Percentiles rank a stretch among this genome's conserved stretches.
phyloP scores from a whole-genome alignment of 2,888 invertebrate species.

The Plemyria rubiginata region DNA sequence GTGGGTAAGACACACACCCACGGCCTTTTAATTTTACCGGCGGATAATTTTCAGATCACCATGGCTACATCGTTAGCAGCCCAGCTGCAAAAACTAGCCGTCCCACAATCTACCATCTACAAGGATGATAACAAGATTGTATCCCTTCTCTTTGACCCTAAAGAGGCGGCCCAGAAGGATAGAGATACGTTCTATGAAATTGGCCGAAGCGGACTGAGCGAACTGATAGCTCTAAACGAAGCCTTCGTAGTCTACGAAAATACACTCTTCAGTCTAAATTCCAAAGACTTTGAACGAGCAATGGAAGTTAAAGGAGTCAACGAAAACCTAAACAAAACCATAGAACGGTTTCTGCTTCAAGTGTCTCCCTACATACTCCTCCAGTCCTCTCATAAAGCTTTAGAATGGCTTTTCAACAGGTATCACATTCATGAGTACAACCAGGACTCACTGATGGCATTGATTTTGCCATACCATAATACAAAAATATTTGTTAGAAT shows the following conservation, averaged over 20 bases:
- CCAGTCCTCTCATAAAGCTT: conserved; percentile 92
- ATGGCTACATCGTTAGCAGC: conserved; percentile 90
- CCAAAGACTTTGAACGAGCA: conserved; percentile 92
- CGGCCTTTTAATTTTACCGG: background rate
- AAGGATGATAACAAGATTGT: conserved; percentile 88
- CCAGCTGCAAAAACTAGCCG: conserved; percentile 90
- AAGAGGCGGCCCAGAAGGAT: conserved; percentile 94
- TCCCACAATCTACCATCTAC: conserved; percentile 90
- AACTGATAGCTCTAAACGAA: conserved; percentile 90
- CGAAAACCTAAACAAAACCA: conserved; percentile 88
- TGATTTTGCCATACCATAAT: conserved; percentile 96
- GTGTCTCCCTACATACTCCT: conserved; percentile 95
- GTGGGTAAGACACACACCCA: background rate
- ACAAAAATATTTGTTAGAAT: conserved; percentile 94
- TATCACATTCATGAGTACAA: conserved; percentile 96
- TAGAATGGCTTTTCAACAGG: conserved; percentile 97
- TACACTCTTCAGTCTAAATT: conserved; percentile 90
- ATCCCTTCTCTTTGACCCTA: conserved; percentile 95
- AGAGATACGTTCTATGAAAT: conserved; percentile 94
- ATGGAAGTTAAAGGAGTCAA: conserved; percentile 91
- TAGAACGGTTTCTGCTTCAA: conserved; percentile 91
- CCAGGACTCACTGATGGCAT: conserved; percentile 90
- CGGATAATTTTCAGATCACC: conserved; percentile 9
- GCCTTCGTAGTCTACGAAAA: conserved; percentile 89
- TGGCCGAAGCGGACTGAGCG: conserved; percentile 93